Base-by-base conservation (phyloP, 2,113 vertebrate genomes). In the Pithys albifrons region DNA sequence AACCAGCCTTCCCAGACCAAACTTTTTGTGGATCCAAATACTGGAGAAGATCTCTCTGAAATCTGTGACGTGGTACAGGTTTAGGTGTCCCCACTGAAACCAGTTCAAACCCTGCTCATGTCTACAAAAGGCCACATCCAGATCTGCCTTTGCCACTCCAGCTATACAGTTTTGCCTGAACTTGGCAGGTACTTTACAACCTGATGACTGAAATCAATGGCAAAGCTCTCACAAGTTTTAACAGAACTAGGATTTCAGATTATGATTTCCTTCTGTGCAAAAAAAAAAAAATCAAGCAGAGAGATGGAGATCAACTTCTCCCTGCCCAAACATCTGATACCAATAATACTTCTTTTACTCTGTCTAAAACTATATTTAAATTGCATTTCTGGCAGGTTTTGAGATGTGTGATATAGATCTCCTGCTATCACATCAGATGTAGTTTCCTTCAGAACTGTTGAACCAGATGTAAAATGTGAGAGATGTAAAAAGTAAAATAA, bases 401-500 rank as follows among this genome's bases (percentile, higher is more conserved):
- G 86, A 86, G 79, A 91, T 73, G 67, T 62, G 88, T 90, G 86
- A 85, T 88, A 95, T 52, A 59, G 91, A 94, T 95, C 74, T 88
- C 93, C 84, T 83, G 90, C 86, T 91, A 87, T 96, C 67, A 45
- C 91, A 97, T 96, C 96, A 95, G 92, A 96, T 84, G 93, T 65
- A 95, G 93, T 97, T 97, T 97, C 95, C 93, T 76, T 95, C 90
- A 95, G 95, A 95, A 94, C 86, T 94, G 92, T 93, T 96, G 92
- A 96, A 92, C 95, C 95, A 97, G 96, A 96, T 96, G 95, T 95
- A 96, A 96, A 96, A 96, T 93, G 91, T 90, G 91, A 96, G 90
- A 94, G 92, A 96, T 85, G 70, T 96, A 96, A 96, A 85, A 95
- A 91, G 91, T 58, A 95, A 95, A 97, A 95, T 94, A 95, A 96